phyloP scores from a whole-genome alignment of 2,888 invertebrate genomes.

The Drosophila affinis region DNA sequence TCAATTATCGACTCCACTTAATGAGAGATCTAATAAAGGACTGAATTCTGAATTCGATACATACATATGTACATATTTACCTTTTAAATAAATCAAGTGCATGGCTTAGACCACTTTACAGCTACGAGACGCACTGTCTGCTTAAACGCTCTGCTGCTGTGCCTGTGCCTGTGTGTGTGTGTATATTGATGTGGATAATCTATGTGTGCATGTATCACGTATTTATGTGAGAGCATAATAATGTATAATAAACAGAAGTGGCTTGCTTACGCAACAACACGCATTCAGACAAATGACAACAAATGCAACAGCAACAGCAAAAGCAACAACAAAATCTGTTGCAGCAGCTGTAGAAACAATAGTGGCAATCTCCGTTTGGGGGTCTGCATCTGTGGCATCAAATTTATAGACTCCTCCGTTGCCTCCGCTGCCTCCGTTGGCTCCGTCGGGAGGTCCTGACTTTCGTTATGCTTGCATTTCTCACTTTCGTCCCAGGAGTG shows the following conservation, averaged over 20 bases:
- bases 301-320: constrained; percentile 26
- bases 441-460: constrained; percentile 19
- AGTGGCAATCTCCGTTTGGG: constrained; percentile 21
- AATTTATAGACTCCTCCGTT: constrained; percentile 46
- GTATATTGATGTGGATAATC: constrained; percentile 8
- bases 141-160: constrained; percentile 6
- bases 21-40: background rate
- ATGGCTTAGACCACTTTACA: background rate
- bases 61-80: too few species aligned
- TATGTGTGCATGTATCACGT: constrained; percentile 8
- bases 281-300: constrained; percentile 59
- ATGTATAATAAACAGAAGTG: constrained; percentile 58
- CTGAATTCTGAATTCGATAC: background rate
- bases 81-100: background rate
- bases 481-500: constrained; percentile 12
- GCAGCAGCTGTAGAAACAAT: constrained; percentile 33
- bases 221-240: background rate
- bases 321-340: constrained; percentile 15
- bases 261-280: constrained; percentile 65
- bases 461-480: constrained; percentile 28
- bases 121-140: constrained; percentile 5
- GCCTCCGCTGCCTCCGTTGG: constrained; percentile 7
- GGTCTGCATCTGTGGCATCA: constrained; percentile 24
- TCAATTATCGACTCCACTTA: background rate
- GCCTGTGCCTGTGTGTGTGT: background rate